Evolutionary conservation across 2,113 vertebrate species (phyloP).

Genomic region (Sapajus apella): DNA sequence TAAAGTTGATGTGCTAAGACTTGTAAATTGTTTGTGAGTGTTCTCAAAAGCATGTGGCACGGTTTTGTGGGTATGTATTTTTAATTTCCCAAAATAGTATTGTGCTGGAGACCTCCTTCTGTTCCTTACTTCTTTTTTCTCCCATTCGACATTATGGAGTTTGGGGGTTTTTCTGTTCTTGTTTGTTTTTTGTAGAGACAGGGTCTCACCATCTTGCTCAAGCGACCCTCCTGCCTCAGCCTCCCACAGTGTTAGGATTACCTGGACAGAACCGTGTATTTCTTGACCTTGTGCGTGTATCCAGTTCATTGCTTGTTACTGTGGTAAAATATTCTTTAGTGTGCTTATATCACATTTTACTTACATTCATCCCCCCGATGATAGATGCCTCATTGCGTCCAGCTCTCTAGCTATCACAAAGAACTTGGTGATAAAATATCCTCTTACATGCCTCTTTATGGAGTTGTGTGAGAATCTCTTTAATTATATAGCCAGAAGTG

Average conservation of each 20-base stretch:
- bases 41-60: neutral
- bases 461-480: neutral
- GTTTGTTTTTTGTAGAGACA: no score
- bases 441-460: neutral
- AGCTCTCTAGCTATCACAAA: neutral
- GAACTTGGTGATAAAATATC: neutral
- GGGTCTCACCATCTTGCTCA: no score
- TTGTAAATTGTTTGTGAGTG: neutral
- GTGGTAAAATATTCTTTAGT: neutral
- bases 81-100: slow-evolving; percentile 9
- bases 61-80: neutral
- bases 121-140: neutral
- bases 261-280: neutral
- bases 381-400: neutral
- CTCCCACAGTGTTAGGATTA: no score
- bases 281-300: neutral
- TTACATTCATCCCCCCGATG: neutral
- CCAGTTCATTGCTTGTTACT: neutral
- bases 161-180: no score
- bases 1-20: neutral
- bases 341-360: neutral
- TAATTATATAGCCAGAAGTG: neutral
- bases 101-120: neutral
- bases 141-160: neutral
- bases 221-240: no score